These are phyloP conservation scores for Nymphalis polychloros DNA, from an alignment of 2,888 invertebrate genomes.

Conservation along the genomic window DNA sequence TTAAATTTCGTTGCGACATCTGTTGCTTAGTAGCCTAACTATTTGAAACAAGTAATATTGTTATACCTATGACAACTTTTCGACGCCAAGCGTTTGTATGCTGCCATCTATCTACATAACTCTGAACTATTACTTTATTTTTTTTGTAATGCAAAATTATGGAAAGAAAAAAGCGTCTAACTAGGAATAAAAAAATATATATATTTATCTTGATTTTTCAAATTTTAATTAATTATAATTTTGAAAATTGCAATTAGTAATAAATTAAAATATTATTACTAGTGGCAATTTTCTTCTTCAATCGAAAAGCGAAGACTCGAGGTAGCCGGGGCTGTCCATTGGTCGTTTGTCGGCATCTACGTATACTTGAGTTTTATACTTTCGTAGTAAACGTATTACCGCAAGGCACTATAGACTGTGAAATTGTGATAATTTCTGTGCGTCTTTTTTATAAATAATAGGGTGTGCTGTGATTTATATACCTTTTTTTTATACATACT, in stretches of 20 bases:
- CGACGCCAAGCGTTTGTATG: not conserved
- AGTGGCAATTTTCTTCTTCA: constrained; percentile 25
- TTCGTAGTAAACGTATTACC: constrained; percentile 39
- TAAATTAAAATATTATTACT: constrained; percentile 4
- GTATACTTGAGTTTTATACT: constrained; percentile 38
- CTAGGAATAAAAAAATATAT: not conserved
- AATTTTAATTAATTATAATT: too few species aligned
- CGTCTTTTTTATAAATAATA: constrained; percentile 39
- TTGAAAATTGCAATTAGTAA: not conserved
- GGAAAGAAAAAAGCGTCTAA: not conserved
- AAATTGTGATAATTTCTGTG: constrained; percentile 41
- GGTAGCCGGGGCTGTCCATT: constrained; percentile 21
- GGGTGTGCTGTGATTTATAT: constrained; percentile 52
- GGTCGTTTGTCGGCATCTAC: constrained; percentile 28
- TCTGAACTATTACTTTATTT: not conserved
- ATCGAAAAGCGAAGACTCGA: constrained; percentile 27
- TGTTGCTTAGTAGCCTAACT: constrained; percentile 49
- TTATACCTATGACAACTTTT: too few species aligned
- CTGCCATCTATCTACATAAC: constrained; percentile 26
- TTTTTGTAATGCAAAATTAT: not conserved
- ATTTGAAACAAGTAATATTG: not conserved
- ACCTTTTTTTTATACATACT: constrained; percentile 46
- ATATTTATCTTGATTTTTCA: not conserved
- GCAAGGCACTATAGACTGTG: constrained; percentile 37
- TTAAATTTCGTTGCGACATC: constrained; percentile 47